Evolutionary conservation across 2,888 invertebrate species (phyloP).

Genomic region (Sycophila texana): DNA sequence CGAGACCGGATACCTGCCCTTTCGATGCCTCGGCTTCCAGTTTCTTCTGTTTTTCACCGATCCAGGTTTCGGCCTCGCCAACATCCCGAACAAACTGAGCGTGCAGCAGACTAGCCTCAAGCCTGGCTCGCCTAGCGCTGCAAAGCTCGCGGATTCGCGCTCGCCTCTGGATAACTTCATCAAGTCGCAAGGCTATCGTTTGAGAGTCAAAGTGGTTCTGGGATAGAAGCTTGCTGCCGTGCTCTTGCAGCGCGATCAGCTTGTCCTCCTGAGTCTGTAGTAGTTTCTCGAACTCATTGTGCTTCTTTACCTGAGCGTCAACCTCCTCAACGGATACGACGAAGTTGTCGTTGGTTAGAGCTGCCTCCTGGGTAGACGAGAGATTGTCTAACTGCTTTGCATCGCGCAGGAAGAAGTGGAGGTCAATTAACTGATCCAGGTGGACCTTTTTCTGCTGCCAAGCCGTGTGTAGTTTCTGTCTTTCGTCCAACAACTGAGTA

Average conservation of each 20-base stretch:
- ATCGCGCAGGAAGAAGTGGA: conserved; percentile 96
- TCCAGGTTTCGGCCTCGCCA: conserved; percentile 93
- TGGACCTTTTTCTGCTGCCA: conserved; percentile 94
- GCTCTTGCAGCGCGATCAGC: conserved; percentile 86
- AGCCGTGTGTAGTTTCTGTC: conserved; percentile 86
- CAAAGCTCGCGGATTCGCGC: conserved; percentile 82
- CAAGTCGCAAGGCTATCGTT: conserved; percentile 85
- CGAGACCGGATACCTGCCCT: conserved; percentile 87
- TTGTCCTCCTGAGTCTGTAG: conserved; percentile 93
- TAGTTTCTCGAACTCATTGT: conserved; percentile 95
- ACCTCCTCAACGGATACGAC: conserved; percentile 92
- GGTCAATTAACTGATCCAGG: conserved; percentile 92
- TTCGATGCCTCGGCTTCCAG: conserved; percentile 87
- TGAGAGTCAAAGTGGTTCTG: conserved; percentile 94
- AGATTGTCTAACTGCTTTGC: conserved; percentile 94
- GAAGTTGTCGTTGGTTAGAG: conserved; percentile 83
- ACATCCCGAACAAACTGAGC: conserved; percentile 95
- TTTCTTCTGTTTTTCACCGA: conserved; percentile 92
- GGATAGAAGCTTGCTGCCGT: conserved; percentile 90
- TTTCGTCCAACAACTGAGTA: conserved; percentile 85
- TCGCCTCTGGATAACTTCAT: conserved; percentile 85
- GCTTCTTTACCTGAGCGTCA: conserved; percentile 91
- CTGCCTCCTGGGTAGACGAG: conserved; percentile 91
- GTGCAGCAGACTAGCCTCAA: conserved; percentile 88
- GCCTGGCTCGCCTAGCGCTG: conserved; percentile 80